Base-by-base conservation (phyloP, 1,140 invertebrate species). In the Tetraneura akinire region DNA sequence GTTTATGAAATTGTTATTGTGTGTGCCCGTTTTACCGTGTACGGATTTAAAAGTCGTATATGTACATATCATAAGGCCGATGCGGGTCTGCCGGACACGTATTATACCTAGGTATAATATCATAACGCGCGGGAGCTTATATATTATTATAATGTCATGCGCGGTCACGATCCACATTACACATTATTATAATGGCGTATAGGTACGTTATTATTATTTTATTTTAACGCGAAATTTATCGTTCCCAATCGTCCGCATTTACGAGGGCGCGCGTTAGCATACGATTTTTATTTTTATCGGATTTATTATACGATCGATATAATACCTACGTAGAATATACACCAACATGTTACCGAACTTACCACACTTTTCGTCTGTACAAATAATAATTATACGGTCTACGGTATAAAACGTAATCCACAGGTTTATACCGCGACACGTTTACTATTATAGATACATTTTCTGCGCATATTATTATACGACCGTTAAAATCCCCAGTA, bases 161-260 rank as follows among this genome's bases (percentile, higher is more conserved):
- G 53, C 55, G 53, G 74, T 78, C 74, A 78, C 74, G 74, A 78
- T 23, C 74, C n/a, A 14, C 21, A 6, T 10, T 4, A 45, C 51
- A 23, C 37, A 64, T 64, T 37, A 64, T 10, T 37, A 32, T 32
- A 1, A 26, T 64, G 6, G 9, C 62, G 62, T 45, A 23, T 23
- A n/a, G n/a, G n/a, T 32, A 32, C 47, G 47, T 18, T 66, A 42
- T 74, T 55, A 37, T 37, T 57, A 37, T 21, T 78, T 55, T 18
- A 18, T 55, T 76, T 76, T 62, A 78, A 78, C 55, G 74, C 74
- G 53, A 78, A 78, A 78, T 78, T 26, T 60, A 78, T 29, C 8
- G 23, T 10, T 37, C 32, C 8, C 32, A n/a, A n/a, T 23, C 68
- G 14, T 4, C 45, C 45, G 26, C 13, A 23, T 71, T 51, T 71